phyloP scores from a whole-genome alignment of 1,140 invertebrate species.

The Meloidogyne floridensis region DNA sequence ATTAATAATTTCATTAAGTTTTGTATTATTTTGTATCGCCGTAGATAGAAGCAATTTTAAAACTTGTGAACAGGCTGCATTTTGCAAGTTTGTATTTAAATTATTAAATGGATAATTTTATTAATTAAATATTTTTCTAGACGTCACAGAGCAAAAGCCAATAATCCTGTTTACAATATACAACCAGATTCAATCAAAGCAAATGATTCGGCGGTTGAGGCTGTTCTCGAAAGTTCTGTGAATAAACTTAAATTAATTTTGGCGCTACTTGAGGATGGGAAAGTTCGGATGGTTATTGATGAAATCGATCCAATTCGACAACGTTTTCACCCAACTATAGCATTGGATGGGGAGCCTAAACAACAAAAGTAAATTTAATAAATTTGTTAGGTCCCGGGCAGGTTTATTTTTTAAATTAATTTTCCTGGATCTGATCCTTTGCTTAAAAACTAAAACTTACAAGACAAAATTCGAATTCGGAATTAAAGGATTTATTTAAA shows the following conservation, averaged over 20 bases:
- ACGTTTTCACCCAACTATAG: conserved; percentile 54
- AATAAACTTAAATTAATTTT: conserved; percentile 54
- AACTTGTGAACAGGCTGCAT: conserved; percentile 62
- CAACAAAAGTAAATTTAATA: conserved; percentile 48
- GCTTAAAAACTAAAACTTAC: no score
- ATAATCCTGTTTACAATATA: conserved; percentile 50
- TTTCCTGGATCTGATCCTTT: no score
- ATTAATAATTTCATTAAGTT: conserved; percentile 2
- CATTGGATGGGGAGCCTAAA: conserved; percentile 55
- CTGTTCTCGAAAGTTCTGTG: conserved; percentile 38
- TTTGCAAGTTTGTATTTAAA: conserved; percentile 57
- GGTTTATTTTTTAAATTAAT: no score
- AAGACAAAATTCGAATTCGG: no score
- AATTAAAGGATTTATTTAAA: no score
- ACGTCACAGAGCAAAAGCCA: conserved; percentile 45
- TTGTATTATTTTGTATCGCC: conserved; percentile 22
- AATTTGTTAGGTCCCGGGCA: not conserved
- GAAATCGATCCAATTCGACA: conserved; percentile 52
- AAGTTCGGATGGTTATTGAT: conserved; percentile 56
- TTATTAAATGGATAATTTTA: conserved; percentile 14
- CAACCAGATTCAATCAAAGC: conserved; percentile 41
- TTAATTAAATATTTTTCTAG: conserved; percentile 29
- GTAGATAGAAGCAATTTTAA: conserved; percentile 62
- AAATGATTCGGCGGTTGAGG: conserved; percentile 53
- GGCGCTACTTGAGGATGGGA: conserved; percentile 53